Percentiles rank a stretch among this genome's conserved stretches.
Evolutionary conservation across 2,888 invertebrate species (phyloP).

Genomic region (Callinectes sapidus): DNA sequence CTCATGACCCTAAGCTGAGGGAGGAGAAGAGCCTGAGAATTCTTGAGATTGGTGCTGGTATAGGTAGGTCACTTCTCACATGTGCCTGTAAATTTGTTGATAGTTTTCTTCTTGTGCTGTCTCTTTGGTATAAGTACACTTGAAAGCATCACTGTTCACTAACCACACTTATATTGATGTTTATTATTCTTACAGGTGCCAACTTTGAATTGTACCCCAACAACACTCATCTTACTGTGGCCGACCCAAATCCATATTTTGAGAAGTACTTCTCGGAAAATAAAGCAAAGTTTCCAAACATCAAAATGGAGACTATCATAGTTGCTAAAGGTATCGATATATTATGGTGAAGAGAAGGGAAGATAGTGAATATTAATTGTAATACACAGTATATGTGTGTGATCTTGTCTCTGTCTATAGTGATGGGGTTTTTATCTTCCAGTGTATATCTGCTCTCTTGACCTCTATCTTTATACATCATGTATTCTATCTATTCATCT

Average conservation of each 20-base stretch:
- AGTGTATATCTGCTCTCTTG: no score
- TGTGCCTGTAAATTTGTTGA: neutral
- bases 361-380: neutral
- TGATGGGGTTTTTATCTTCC: no score
- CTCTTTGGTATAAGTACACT: no score
- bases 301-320: slow-evolving; percentile 52
- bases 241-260: slow-evolving; percentile 73
- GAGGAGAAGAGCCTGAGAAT: slow-evolving; percentile 56
- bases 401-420: no score
- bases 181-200: slow-evolving; percentile 66
- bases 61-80: slow-evolving; percentile 47
- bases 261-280: slow-evolving; percentile 62
- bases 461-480: neutral
- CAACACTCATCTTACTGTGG: slow-evolving; percentile 71
- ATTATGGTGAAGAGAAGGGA: neutral
- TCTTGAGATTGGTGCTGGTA: slow-evolving; percentile 68
- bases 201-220: slow-evolving; percentile 73
- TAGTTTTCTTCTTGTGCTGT: neutral
- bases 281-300: slow-evolving; percentile 44
- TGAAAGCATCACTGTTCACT: neutral
- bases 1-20: slow-evolving; percentile 51
- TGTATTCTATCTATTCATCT: neutral
- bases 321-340: slow-evolving; percentile 39
- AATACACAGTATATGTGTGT: no score
- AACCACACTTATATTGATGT: neutral